Percentiles rank a stretch among this genome's conserved stretches.
phyloP scores from a whole-genome alignment of 2,888 invertebrate genomes.

The Deilephila porcellus region DNA sequence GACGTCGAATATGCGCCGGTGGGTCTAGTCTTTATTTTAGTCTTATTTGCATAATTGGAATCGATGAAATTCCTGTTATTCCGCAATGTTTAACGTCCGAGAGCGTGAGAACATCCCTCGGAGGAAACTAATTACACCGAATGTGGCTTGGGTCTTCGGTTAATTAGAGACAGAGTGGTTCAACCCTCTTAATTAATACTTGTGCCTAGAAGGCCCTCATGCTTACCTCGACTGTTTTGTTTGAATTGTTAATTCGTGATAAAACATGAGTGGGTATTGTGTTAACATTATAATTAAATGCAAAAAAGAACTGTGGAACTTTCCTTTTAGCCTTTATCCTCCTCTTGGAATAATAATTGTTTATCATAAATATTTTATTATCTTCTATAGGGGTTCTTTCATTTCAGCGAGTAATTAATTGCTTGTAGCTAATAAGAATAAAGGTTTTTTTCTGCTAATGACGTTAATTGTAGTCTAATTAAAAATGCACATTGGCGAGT shows the following conservation, averaged over 20 bases:
- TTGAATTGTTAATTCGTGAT: slow-evolving; percentile 79
- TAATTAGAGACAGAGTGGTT: slow-evolving; percentile 82
- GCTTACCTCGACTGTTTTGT: slow-evolving; percentile 77
- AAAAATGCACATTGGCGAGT: slow-evolving; percentile 3
- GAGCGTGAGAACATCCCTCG: slow-evolving; percentile 79
- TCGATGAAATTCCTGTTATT: slow-evolving; percentile 71
- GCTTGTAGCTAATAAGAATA: slow-evolving; percentile 13
- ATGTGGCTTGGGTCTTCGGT: slow-evolving; percentile 82
- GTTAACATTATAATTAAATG: slow-evolving; percentile 65
- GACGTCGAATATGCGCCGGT: slow-evolving; percentile 25
- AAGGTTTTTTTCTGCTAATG: slow-evolving; percentile 4
- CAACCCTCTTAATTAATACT: slow-evolving; percentile 84
- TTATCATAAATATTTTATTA: slow-evolving; percentile 31
- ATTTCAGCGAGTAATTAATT: slow-evolving; percentile 22
- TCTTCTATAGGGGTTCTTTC: background rate
- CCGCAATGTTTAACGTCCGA: slow-evolving; percentile 65
- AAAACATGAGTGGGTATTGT: slow-evolving; percentile 71
- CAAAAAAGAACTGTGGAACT: slow-evolving; percentile 47
- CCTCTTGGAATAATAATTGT: slow-evolving; percentile 33
- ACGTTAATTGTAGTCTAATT: slow-evolving; percentile 3
- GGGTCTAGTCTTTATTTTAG: slow-evolving; percentile 39
- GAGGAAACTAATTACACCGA: slow-evolving; percentile 81
- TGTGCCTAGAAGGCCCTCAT: slow-evolving; percentile 74
- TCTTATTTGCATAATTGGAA: slow-evolving; percentile 68
- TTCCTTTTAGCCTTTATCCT: slow-evolving; percentile 41